phyloP scores from a whole-genome alignment of 2,113 vertebrate genomes.

The Capreolus pygargus region DNA sequence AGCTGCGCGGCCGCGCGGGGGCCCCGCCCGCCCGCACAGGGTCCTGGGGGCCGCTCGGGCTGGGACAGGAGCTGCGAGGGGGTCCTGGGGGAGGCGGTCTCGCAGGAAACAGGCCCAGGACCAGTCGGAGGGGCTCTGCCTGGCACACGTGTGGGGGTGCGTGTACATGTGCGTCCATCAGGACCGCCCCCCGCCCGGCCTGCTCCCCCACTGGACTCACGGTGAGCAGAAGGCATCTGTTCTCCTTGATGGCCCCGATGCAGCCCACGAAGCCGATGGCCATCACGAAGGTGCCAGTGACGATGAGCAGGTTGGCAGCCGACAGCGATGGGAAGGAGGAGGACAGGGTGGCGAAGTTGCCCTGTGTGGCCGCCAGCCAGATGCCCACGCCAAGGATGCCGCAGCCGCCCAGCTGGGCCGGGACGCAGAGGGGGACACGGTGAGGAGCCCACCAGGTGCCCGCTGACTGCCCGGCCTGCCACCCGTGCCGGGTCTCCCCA shows the following conservation, averaged over 20 bases:
- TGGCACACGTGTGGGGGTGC: rapidly evolving
- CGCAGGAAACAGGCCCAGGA: rapidly evolving
- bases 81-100: too few relatives aligned
- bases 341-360: constrained; percentile 96
- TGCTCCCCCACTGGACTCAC: constrained; percentile 81
- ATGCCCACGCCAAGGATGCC: constrained; percentile 88
- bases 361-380: constrained; percentile 89
- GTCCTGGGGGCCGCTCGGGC: rapidly evolving
- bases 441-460: neutral
- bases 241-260: constrained; percentile 96
- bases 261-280: constrained; percentile 98
- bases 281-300: constrained; percentile 93
- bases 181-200: rapidly evolving
- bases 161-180: rapidly evolving
- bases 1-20: rapidly evolving
- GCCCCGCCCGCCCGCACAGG: rapidly evolving
- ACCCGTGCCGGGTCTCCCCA: rapidly evolving
- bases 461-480: neutral
- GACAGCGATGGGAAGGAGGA: constrained; percentile 95
- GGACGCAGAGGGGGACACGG: rapidly evolving
- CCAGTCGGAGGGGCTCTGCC: neutral
- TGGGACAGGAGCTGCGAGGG: neutral
- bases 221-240: constrained; percentile 93
- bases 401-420: constrained; percentile 84
- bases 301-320: constrained; percentile 96